These are phyloP conservation scores for Arnoldichthys spilopterus DNA, from an alignment of 2,797 vertebrate species.

Conservation along the genomic window DNA sequence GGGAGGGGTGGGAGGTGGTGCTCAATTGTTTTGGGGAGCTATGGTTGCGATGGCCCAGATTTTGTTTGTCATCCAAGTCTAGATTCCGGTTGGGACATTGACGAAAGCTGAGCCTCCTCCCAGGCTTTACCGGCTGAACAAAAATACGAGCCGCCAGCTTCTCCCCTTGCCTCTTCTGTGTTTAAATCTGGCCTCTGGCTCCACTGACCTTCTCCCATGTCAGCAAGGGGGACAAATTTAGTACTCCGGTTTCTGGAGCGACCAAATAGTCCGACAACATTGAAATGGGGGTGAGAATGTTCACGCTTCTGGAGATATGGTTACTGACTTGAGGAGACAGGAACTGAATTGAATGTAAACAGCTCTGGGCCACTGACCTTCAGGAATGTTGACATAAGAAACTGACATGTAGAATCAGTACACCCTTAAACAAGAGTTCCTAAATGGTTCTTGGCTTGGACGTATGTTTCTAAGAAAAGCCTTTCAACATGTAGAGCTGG, in stretches of 20 bases:
- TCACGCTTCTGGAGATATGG: constrained; percentile 59
- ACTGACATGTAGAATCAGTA: constrained; percentile 35
- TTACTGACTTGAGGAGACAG: constrained; percentile 60
- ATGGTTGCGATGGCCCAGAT: constrained; percentile 48
- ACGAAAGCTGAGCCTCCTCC: constrained; percentile 52
- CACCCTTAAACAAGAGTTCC: neutral
- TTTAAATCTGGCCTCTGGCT: constrained; percentile 67
- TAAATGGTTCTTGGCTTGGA: constrained; percentile 1
- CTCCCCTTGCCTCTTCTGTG: constrained; percentile 60
- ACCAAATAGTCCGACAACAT: constrained; percentile 77
- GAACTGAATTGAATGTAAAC: constrained; percentile 65
- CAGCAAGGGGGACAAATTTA: constrained; percentile 75
- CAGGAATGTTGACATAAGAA: constrained; percentile 53
- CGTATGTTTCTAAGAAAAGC: neutral
- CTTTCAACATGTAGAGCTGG: neutral
- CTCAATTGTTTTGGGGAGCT: constrained; percentile 53
- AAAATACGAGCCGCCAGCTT: constrained; percentile 53
- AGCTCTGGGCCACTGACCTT: constrained; percentile 43
- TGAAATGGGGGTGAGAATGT: constrained; percentile 57
- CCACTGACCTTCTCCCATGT: constrained; percentile 80
- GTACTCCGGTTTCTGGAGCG: constrained; percentile 77
- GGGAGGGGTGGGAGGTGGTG: constrained; percentile 17
- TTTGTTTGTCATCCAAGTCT: constrained; percentile 52
- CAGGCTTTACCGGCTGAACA: constrained; percentile 54
- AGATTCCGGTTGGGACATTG: constrained; percentile 53